Percentiles rank a stretch among this genome's conserved stretches.
phyloP scores from a whole-genome alignment of 2,797 vertebrate genomes.

The Sphaeramia orbicularis region DNA sequence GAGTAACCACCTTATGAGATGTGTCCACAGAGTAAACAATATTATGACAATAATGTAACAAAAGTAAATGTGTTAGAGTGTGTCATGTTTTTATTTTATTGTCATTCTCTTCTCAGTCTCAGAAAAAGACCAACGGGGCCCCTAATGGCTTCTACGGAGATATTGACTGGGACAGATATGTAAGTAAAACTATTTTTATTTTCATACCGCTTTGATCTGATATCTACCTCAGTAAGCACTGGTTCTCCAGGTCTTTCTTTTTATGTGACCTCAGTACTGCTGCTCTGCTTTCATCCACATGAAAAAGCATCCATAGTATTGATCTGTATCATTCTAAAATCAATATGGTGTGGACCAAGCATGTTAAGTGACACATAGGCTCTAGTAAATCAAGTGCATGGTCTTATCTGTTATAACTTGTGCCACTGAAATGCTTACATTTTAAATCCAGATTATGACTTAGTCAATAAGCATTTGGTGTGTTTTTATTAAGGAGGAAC shows the following conservation, averaged over 20 bases:
- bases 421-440: background rate
- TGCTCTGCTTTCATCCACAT: conserved; percentile 11
- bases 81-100: conserved; percentile 23
- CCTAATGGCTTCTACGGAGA: conserved; percentile 97
- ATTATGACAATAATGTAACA: too few relatives aligned
- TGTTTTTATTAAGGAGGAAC: conserved; percentile 10
- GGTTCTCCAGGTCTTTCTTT: too few relatives aligned
- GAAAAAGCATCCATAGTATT: background rate
- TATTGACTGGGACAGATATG: conserved; percentile 99
- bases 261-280: background rate
- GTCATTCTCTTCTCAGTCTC: conserved; percentile 69
- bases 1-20: too few relatives aligned
- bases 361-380: background rate
- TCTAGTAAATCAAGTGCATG: background rate
- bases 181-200: conserved; percentile 81
- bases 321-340: conserved; percentile 30
- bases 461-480: conserved; percentile 11
- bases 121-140: conserved; percentile 95
- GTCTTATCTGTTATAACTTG: background rate
- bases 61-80: too few relatives aligned
- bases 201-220: background rate
- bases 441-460: conserved; percentile 4
- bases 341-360: conserved; percentile 12
- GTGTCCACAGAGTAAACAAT: too few relatives aligned
- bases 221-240: background rate